Conservation (phyloP, 2,797 vertebrate genomes). For the Propithecus perrieri region DNA sequence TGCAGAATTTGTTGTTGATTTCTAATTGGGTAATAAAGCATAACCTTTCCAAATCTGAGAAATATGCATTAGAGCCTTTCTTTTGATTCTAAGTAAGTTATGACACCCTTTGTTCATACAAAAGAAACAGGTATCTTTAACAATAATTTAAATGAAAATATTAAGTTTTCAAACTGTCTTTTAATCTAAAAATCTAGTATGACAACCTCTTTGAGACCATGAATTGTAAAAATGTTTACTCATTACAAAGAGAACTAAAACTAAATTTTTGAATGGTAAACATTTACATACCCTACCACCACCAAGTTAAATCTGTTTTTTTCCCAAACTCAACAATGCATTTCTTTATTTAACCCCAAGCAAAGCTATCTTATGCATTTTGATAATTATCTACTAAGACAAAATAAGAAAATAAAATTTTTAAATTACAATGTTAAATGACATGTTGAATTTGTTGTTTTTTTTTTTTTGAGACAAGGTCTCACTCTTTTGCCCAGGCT, state of each 20-base stretch:
- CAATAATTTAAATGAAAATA: neutral
- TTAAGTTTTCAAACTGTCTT: neutral
- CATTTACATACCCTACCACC: neutral
- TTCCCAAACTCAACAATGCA: neutral
- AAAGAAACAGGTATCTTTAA: neutral
- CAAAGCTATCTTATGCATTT: neutral
- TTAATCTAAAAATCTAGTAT: neutral
- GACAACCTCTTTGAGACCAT: neutral
- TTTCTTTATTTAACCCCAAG: neutral
- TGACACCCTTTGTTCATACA: neutral
- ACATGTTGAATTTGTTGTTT: neutral
- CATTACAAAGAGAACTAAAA: neutral
- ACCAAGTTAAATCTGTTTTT: neutral
- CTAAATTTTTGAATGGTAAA: neutral
- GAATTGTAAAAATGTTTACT: neutral
- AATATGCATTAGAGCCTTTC: neutral
- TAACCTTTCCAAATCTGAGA: neutral
- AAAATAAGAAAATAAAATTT: neutral
- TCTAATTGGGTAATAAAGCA: neutral
- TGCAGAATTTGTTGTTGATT: neutral
- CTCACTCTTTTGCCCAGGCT: no score
- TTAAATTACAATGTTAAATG: slow-evolving; percentile 2
- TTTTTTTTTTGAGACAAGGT: neutral
- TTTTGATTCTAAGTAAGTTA: slow-evolving; percentile 29
- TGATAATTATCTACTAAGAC: neutral